Evolutionary conservation across 2,113 vertebrate genomes (phyloP).

Genomic region (Eretmodus cyanostictus): DNA sequence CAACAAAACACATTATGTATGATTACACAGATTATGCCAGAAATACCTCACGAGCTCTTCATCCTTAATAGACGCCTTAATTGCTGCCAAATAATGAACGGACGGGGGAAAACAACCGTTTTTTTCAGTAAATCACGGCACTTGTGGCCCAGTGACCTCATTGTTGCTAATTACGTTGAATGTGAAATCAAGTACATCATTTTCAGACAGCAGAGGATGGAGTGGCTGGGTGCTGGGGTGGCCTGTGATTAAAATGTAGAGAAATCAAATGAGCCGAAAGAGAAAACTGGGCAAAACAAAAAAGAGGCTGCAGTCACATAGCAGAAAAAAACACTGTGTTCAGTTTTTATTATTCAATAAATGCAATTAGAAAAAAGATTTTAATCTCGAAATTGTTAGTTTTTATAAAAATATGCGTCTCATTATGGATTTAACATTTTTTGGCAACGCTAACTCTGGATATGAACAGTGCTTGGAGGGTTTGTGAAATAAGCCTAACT

Average conservation of each 20-base stretch:
- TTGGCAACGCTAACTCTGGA: not conserved
- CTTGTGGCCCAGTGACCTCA: conserved; percentile 84
- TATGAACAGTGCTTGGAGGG: not conserved
- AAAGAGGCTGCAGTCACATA: not conserved
- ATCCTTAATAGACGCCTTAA: conserved; percentile 30
- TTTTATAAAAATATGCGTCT: not conserved
- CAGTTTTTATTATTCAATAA: not conserved
- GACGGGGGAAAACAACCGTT: conserved; percentile 76
- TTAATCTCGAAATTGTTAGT: not conserved
- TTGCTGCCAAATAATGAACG: conserved; percentile 30
- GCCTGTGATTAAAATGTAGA: conserved; percentile 26
- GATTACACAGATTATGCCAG: conserved; percentile 4
- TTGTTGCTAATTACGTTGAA: conserved; percentile 85
- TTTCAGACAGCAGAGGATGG: conserved; percentile 65
- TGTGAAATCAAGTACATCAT: conserved; percentile 84
- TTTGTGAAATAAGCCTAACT: not conserved
- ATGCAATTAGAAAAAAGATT: not conserved
- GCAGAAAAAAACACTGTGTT: not conserved
- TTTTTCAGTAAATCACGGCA: conserved; percentile 75
- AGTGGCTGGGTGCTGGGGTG: not conserved
- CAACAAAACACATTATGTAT: conserved; percentile 9
- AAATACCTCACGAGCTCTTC: conserved; percentile 21
- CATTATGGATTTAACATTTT: not conserved
- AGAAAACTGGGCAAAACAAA: not conserved
- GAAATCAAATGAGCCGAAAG: not conserved